Conservation (phyloP, 2,888 invertebrate genomes). For the Dascillus cervinus region DNA sequence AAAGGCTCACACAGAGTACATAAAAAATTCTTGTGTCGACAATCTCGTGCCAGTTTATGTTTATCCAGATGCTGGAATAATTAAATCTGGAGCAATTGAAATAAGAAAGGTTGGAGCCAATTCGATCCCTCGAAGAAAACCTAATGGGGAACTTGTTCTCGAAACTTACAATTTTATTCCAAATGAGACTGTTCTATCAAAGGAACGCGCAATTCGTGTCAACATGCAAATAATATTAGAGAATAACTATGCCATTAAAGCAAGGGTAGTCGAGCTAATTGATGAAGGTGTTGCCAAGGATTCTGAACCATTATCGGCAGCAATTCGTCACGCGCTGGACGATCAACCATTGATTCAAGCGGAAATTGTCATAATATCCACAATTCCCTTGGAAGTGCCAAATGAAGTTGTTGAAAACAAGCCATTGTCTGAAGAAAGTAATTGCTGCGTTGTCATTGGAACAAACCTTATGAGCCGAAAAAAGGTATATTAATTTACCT, state of each 20-base stretch:
- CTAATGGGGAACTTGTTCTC: conserved; percentile 65
- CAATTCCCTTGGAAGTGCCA: no score
- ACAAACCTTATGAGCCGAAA: conserved; percentile 44
- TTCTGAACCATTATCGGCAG: no score
- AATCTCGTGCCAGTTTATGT: conserved; percentile 32
- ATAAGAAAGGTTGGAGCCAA: no score
- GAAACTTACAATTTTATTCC: conserved; percentile 70
- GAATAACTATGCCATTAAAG: conserved; percentile 56
- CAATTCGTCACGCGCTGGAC: conserved; percentile 52
- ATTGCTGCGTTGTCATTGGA: conserved; percentile 26
- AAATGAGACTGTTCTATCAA: conserved; percentile 37
- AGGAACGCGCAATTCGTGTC: conserved; percentile 44
- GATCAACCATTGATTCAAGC: conserved; percentile 65
- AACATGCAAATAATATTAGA: conserved; percentile 67
- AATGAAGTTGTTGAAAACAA: no score
- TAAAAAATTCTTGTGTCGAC: conserved; percentile 24
- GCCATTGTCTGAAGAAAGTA: conserved; percentile 41
- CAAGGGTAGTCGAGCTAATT: conserved; percentile 48
- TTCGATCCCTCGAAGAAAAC: conserved; percentile 57
- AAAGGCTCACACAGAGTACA: conserved; percentile 12
- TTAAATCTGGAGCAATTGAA: conserved; percentile 60
- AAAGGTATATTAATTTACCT: no score
- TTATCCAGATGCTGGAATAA: conserved; percentile 36
- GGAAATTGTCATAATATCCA: no score
- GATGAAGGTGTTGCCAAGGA: no score